Base-by-base conservation (phyloP, 2,888 invertebrate genomes). In the Galerucella calmariensis region DNA sequence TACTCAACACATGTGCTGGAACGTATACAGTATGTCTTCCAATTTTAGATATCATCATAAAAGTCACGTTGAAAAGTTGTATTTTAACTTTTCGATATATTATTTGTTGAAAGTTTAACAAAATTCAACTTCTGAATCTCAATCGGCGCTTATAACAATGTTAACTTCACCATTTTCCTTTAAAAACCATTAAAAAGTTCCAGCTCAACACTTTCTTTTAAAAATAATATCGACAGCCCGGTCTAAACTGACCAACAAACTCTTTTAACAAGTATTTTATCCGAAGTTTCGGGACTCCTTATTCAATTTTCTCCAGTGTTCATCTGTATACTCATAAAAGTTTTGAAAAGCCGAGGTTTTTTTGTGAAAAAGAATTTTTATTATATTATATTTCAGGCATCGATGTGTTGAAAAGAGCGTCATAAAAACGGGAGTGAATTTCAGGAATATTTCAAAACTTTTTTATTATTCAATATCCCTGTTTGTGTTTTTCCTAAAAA, bases 261-360 rank as follows among this genome's bases (percentile, higher is more conserved):
- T 71, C 71, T 58, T 65, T 71, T 65, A 70, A 71, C 65, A 71
- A 71, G 71, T 71, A 71, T 71, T 71, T 71, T 71, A 71, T 59
- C 46, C 63, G 41, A 65, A 71, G 53, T 65, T 53, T 56, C 48
- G 71, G 65, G 16, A 16, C 35, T 27, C 16, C 24, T 65, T 71
- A 71, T 71, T 71, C 65, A 71, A 71, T 71, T 65, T 65, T 71
- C 16, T n/a, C 46, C 63, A 20, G 63, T 62, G 16, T 65, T 65
- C 46, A 65, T 44, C 63, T 65, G 20, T 46, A 65, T 46, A 65
- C 44, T 46, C 46, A 48, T 46, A 16, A 65, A 65, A 16, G 46
- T 46, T 63, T 16, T 46, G 6, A 65, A 41, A 46, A 46, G 46
- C n/a, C 63, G 12, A 6, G 16, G 16, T 41, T 5, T 41, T 62